Evolutionary conservation across 2,888 invertebrate genomes (phyloP).

Genomic region (Steinernema scapterisci): DNA sequence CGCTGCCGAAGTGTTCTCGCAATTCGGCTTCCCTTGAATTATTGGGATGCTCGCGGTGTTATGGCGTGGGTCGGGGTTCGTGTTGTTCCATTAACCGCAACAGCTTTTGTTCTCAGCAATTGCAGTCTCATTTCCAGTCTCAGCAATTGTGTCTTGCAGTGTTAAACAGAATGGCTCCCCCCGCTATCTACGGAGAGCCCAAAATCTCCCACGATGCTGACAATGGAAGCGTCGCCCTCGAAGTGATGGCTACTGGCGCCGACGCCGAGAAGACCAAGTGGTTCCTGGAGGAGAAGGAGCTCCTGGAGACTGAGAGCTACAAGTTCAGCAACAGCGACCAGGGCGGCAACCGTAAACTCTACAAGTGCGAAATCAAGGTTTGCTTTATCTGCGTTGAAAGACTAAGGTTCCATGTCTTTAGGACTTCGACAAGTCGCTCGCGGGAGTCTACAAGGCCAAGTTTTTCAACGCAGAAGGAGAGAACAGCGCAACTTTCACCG

Average conservation of each 20-base stretch:
- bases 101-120: neutral
- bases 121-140: neutral
- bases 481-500: conserved; percentile 65
- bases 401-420: conserved; percentile 37
- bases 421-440: conserved; percentile 67
- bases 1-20: neutral
- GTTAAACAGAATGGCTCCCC: conserved; percentile 59
- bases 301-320: conserved; percentile 56
- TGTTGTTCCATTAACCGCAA: neutral
- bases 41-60: too few species aligned
- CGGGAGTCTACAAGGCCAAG: conserved; percentile 66
- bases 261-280: conserved; percentile 63
- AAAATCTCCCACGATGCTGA: conserved; percentile 59
- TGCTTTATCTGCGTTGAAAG: conserved; percentile 13
- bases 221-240: conserved; percentile 61
- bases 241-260: conserved; percentile 60
- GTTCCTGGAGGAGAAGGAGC: conserved; percentile 62
- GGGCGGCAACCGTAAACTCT: conserved; percentile 61
- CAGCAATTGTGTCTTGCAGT: neutral
- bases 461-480: conserved; percentile 62
- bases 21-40: neutral
- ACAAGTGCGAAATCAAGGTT: conserved; percentile 64
- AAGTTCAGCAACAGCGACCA: conserved; percentile 60
- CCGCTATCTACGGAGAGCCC: conserved; percentile 65
- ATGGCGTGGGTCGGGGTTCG: too few species aligned